phyloP scores from a whole-genome alignment of 2,113 vertebrate genomes.

The Trochalopteron elliotii region DNA sequence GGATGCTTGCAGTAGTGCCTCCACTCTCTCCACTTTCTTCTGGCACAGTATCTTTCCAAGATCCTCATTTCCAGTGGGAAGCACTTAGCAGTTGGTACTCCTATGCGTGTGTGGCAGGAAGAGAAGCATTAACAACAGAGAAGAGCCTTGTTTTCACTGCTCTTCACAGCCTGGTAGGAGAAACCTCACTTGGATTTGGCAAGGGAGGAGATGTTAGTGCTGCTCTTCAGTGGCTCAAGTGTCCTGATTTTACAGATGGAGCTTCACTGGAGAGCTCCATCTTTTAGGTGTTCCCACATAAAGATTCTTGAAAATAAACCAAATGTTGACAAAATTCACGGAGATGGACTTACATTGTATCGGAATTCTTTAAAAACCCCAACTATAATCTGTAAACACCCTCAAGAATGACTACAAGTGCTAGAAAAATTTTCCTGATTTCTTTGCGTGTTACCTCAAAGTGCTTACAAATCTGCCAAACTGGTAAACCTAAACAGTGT shows the following conservation, averaged over 20 bases:
- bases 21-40: not conserved
- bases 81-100: not conserved
- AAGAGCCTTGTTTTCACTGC: not conserved
- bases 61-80: not conserved
- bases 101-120: not conserved
- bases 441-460: not conserved
- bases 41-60: not conserved
- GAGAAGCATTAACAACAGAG: not conserved
- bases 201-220: not conserved
- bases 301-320: not conserved
- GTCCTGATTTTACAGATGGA: not conserved
- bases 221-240: not conserved
- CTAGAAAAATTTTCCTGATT: not conserved
- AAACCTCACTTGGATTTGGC: not conserved
- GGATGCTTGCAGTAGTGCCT: not conserved
- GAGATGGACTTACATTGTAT: not conserved
- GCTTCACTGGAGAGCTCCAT: not conserved
- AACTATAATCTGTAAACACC: not conserved
- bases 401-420: not conserved
- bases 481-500: not conserved
- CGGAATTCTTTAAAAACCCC: not conserved
- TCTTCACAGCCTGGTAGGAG: not conserved
- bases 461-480: not conserved
- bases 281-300: not conserved
- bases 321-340: not conserved